These are phyloP conservation scores for Parambassis ranga DNA, from an alignment of 2,797 vertebrate genomes.

Conservation along the genomic window DNA sequence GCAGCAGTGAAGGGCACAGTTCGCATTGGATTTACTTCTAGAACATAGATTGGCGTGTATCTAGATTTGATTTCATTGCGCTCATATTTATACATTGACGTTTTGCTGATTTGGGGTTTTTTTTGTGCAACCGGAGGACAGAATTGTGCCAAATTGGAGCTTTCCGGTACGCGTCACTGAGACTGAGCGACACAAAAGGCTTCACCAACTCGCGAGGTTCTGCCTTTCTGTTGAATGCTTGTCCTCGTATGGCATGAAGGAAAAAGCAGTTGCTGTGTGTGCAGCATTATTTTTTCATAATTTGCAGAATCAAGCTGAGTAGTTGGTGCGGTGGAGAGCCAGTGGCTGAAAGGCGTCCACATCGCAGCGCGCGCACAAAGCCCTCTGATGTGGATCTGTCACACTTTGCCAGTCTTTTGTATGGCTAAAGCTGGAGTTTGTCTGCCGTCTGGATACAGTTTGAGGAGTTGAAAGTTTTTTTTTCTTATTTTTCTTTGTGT, in stretches of 20 bases:
- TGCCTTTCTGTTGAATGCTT: neutral
- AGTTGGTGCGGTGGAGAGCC: neutral
- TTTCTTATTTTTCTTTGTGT: neutral
- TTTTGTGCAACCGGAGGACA: neutral
- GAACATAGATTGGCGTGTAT: neutral
- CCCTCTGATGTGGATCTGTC: constrained; percentile 39
- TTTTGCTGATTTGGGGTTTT: neutral
- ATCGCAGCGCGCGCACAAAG: constrained; percentile 39
- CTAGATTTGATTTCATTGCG: neutral
- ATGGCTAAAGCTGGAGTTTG: constrained; percentile 6
- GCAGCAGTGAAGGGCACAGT: constrained; percentile 20
- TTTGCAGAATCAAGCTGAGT: neutral
- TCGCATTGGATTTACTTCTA: constrained; percentile 27
- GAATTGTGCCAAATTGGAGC: constrained; percentile 45
- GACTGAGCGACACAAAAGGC: neutral
- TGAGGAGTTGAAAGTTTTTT: constrained; percentile 28
- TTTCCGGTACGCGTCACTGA: constrained; percentile 38
- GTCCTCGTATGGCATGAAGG: constrained; percentile 4
- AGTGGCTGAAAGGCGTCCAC: constrained; percentile 19
- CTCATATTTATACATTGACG: neutral
- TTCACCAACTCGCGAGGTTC: neutral
- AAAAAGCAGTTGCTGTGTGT: neutral
- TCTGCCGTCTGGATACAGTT: neutral
- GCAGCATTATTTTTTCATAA: neutral
- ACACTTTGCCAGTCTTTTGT: constrained; percentile 6